These are phyloP conservation scores for human (Homo sapiens) DNA, from an alignment of 2,113 vertebrate genomes.

Conservation along the genomic window GRCh38 chr14:73420501-73421000, in stretches of 20 bases:
- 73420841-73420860: background rate
- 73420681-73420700: too few species aligned
- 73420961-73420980: background rate
- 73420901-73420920: background rate
- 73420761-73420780: too few species aligned
- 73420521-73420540: background rate
- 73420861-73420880: background rate
- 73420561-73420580: too few species aligned
- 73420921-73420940: background rate
- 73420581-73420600: too few species aligned
- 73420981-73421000: background rate
- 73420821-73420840: background rate
- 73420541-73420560: too few species aligned
- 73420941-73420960: background rate
- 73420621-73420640: too few species aligned
- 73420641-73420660: too few species aligned
- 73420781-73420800: constrained; percentile 22
- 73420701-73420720: too few species aligned
- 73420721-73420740: too few species aligned
- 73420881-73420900: background rate
- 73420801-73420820: background rate
- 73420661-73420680: too few species aligned
- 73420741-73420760: too few species aligned
- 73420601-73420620: too few species aligned
- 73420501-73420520: background rate